phyloP scores from a whole-genome alignment of 2,888 invertebrate species.

The Acanthosepion pharaonis region DNA sequence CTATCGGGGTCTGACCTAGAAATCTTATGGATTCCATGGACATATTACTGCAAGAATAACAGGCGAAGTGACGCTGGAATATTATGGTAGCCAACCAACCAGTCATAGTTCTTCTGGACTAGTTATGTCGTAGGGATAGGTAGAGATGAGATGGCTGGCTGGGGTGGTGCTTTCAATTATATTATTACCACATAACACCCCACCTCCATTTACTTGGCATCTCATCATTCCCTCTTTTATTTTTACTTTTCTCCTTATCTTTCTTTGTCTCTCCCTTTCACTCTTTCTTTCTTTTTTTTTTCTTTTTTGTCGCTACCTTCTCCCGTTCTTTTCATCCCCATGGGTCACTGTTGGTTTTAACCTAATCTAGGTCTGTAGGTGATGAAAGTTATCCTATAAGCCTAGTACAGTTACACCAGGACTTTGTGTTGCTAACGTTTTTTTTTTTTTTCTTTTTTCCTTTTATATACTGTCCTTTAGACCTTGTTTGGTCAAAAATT shows the following conservation, averaged over 20 bases:
- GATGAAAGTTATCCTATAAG: background rate
- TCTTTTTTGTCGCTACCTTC: too few relatives aligned
- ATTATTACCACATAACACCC: background rate
- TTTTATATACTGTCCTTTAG: background rate
- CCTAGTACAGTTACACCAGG: conserved; percentile 4
- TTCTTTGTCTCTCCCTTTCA: background rate
- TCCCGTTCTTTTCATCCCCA: background rate
- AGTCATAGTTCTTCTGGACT: conserved; percentile 33
- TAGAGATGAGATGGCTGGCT: background rate
- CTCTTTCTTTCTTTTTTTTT: too few relatives aligned
- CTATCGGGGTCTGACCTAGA: conserved; percentile 33
- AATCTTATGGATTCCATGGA: background rate
- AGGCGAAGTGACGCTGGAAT: background rate
- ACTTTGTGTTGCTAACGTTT: background rate
- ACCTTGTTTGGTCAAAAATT: background rate
- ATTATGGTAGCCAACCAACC: background rate
- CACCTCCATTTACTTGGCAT: background rate
- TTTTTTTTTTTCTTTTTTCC: background rate
- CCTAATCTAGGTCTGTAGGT: conserved; percentile 33
- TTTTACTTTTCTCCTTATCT: background rate
- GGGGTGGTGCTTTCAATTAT: background rate
- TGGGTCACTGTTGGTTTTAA: conserved; percentile 12
- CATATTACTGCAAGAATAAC: conserved; percentile 15
- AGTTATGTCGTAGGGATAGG: background rate
- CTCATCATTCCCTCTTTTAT: background rate